phyloP scores from a whole-genome alignment of 2,888 invertebrate genomes.

The Sphaeridia pumilis region DNA sequence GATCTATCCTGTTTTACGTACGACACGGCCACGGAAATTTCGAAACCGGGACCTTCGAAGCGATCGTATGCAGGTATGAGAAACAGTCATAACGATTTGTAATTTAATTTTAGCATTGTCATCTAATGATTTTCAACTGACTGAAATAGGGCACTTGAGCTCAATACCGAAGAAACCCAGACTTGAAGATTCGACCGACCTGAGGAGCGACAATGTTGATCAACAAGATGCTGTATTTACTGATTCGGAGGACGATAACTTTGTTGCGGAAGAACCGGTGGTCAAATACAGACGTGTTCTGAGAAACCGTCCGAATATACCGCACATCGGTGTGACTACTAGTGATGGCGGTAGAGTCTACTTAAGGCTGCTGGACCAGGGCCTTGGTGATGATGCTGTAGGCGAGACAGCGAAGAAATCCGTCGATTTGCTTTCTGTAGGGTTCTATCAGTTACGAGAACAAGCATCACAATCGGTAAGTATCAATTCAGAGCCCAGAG shows the following conservation, averaged over 20 bases:
- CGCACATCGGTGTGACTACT: slow-evolving; percentile 57
- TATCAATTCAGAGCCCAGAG: neutral
- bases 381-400: slow-evolving; percentile 42
- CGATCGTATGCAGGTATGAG: neutral
- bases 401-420: neutral
- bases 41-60: slow-evolving; percentile 1
- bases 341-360: slow-evolving; percentile 54
- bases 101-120: no score
- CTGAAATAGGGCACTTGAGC: neutral
- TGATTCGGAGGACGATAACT: neutral
- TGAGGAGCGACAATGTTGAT: neutral
- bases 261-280: slow-evolving; percentile 2
- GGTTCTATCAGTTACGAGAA: slow-evolving; percentile 51
- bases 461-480: slow-evolving; percentile 47
- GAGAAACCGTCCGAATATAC: slow-evolving; percentile 36
- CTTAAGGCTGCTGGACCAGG: slow-evolving; percentile 53
- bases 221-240: neutral
- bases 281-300: slow-evolving; percentile 26
- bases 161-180: no score
- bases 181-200: no score
- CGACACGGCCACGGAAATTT: neutral
- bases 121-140: no score
- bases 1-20: neutral
- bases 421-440: slow-evolving; percentile 43
- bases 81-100: no score